Conservation (phyloP, 2,888 invertebrate genomes). For the Conops quadrifasciatus region DNA sequence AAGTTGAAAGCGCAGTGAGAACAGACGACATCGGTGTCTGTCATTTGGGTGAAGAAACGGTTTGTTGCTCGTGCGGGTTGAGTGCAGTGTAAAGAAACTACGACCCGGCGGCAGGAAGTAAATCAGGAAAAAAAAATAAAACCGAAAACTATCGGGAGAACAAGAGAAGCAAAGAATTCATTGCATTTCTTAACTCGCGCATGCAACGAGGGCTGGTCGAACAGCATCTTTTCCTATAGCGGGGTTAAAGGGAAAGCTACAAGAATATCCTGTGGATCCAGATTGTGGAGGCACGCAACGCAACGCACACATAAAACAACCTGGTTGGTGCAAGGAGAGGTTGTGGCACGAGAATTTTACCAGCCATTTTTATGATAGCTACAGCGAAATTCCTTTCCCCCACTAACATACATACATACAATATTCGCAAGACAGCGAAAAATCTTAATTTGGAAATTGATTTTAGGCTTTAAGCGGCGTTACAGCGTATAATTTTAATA, state of each 20-base stretch:
- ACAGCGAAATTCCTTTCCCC: background rate
- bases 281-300: constrained; percentile 10
- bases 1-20: background rate
- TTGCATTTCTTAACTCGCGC: constrained; percentile 21
- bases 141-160: background rate
- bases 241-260: constrained; percentile 1
- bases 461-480: background rate
- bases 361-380: background rate
- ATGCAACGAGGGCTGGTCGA: constrained; percentile 9
- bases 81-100: background rate
- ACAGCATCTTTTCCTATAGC: background rate
- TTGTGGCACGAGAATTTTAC: background rate
- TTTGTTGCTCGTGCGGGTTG: background rate
- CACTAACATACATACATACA: background rate
- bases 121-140: background rate
- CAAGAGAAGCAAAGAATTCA: constrained; percentile 7
- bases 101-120: constrained; percentile 7
- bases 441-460: background rate
- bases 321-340: background rate
- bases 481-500: constrained; percentile 1
- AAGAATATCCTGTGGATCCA: constrained; percentile 24
- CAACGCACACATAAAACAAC: background rate
- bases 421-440: constrained; percentile 3
- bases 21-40: background rate
- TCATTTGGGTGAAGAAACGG: background rate